A percentile compares a stretch with the other conserved stretches of the same genome.
Conservation (phyloP, 2,113 vertebrate genomes). For the Scortum barcoo region DNA sequence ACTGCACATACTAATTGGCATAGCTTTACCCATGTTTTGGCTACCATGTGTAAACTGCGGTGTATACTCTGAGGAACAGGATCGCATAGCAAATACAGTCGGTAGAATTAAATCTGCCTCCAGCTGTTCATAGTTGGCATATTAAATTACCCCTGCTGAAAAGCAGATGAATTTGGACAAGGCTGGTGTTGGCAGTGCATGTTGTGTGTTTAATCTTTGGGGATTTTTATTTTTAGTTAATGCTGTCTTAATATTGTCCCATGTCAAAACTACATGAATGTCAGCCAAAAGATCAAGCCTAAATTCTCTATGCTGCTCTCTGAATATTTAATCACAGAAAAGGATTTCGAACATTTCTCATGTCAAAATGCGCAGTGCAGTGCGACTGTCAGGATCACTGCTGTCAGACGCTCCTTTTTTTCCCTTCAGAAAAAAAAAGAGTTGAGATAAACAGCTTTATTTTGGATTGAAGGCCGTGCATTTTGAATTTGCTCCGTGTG, state of each 20-base stretch:
- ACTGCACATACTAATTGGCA: background rate
- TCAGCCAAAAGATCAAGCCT: slow-evolving; percentile 30
- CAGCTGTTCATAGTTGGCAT: slow-evolving; percentile 68
- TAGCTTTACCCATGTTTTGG: slow-evolving; percentile 50
- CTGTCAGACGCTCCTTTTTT: slow-evolving; percentile 8
- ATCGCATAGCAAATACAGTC: slow-evolving; percentile 33
- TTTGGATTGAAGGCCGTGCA: slow-evolving; percentile 18
- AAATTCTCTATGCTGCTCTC: background rate
- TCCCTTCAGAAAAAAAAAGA: slow-evolving; percentile 2
- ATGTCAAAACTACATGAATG: slow-evolving; percentile 41
- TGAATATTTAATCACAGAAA: slow-evolving; percentile 33
- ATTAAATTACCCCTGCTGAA: slow-evolving; percentile 65
- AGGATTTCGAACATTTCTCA: slow-evolving; percentile 26
- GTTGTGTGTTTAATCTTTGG: slow-evolving; percentile 45
- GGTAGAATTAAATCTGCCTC: slow-evolving; percentile 52
- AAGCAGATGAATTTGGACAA: slow-evolving; percentile 60
- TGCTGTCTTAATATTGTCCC: slow-evolving; percentile 44
- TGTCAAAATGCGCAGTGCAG: slow-evolving; percentile 5
- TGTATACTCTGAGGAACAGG: slow-evolving; percentile 24
- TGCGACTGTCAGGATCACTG: slow-evolving; percentile 6
- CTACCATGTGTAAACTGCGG: slow-evolving; percentile 19
- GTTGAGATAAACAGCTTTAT: slow-evolving; percentile 35
- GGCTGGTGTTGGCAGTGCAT: slow-evolving; percentile 28
- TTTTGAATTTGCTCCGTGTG: slow-evolving; percentile 8
- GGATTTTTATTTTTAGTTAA: slow-evolving; percentile 49